A percentile compares a stretch with the other conserved stretches of the same genome.
Evolutionary conservation across 2,888 invertebrate species (phyloP).

Genomic region (Ceramica pisi): DNA sequence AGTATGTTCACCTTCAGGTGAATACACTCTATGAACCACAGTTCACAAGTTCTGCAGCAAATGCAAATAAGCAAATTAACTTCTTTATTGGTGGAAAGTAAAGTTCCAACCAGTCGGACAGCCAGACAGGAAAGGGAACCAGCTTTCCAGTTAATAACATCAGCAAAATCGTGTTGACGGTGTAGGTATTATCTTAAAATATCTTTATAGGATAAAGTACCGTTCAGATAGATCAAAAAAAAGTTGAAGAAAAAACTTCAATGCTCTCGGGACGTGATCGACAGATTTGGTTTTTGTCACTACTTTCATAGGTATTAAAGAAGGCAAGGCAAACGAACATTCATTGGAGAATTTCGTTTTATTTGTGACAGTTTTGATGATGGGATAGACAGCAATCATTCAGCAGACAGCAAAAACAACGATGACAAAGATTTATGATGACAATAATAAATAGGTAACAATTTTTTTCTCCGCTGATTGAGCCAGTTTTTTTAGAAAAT

Average conservation of each 20-base stretch:
- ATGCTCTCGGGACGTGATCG: constrained; percentile 32
- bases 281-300: constrained; percentile 41
- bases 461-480: constrained; percentile 11
- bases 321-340: constrained; percentile 16
- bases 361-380: constrained; percentile 24
- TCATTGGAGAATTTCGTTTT: constrained; percentile 16
- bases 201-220: constrained; percentile 40
- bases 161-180: constrained; percentile 39
- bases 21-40: constrained; percentile 21
- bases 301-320: constrained; percentile 30
- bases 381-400: constrained; percentile 13
- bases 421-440: not conserved
- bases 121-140: constrained; percentile 54
- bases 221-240: constrained; percentile 36
- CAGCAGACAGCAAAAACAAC: constrained; percentile 1
- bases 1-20: not conserved
- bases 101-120: constrained; percentile 45
- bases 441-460: constrained; percentile 4
- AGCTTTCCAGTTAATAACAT: constrained; percentile 58
- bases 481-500: not conserved
- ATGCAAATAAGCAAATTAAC: constrained; percentile 50
- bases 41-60: constrained; percentile 19
- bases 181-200: constrained; percentile 39
- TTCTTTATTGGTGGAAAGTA: constrained; percentile 60
- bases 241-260: constrained; percentile 13